Evolutionary conservation across 2,888 invertebrate species (phyloP).

Genomic region (Noctua fimbriata): DNA sequence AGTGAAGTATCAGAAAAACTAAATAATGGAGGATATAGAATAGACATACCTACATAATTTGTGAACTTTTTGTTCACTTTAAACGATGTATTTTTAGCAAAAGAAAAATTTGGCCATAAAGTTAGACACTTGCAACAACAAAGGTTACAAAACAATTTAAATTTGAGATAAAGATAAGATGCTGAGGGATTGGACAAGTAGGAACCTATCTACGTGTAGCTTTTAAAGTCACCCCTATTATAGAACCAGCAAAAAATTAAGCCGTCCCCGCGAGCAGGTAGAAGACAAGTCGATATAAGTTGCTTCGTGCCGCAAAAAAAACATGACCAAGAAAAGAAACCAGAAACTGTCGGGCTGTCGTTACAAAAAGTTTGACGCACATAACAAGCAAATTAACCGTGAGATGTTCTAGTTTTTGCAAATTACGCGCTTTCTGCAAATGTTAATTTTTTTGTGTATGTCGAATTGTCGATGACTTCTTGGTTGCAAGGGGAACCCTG

Average conservation of each 20-base stretch:
- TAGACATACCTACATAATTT: constrained; percentile 2
- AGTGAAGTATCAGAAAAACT: constrained; percentile 23
- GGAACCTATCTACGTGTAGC: constrained; percentile 41
- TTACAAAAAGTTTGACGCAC: constrained; percentile 71
- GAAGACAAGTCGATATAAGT: constrained; percentile 62
- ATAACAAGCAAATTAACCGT: constrained; percentile 76
- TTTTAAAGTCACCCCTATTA: constrained; percentile 57
- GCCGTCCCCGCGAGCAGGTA: constrained; percentile 62
- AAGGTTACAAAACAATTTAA: constrained; percentile 19
- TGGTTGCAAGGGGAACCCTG: not conserved
- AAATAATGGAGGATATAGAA: constrained; percentile 8
- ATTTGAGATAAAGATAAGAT: constrained; percentile 26
- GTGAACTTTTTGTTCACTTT: constrained; percentile 3
- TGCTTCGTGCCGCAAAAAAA: constrained; percentile 70
- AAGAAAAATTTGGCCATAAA: constrained; percentile 1
- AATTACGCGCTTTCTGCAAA: constrained; percentile 68
- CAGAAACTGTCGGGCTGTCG: constrained; percentile 63
- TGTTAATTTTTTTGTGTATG: constrained; percentile 41
- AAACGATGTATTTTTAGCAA: not conserved
- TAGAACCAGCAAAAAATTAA: constrained; percentile 62
- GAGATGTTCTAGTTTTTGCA: constrained; percentile 74
- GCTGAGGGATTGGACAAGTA: constrained; percentile 49
- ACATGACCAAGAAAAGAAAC: constrained; percentile 70
- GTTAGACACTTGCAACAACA: constrained; percentile 23
- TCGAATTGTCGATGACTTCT: constrained; percentile 14